phyloP scores from a whole-genome alignment of 2,797 vertebrate species.

The Sebastes vulpes region DNA sequence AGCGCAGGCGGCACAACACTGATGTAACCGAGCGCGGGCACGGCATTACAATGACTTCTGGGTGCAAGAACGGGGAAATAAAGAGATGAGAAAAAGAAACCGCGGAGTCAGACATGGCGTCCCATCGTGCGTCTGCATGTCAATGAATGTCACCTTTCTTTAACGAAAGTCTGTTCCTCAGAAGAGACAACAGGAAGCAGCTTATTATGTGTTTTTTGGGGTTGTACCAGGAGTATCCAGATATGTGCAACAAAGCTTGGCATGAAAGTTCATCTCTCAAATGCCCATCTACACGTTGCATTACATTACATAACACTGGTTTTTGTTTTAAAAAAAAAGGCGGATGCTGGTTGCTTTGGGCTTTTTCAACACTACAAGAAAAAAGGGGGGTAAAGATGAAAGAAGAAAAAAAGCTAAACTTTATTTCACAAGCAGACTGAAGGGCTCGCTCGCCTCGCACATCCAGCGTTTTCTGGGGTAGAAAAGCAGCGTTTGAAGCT shows the following conservation, averaged over 20 bases:
- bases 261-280: conserved; percentile 13
- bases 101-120: neutral
- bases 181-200: neutral
- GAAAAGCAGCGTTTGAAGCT: conserved; percentile 87
- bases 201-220: neutral
- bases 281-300: conserved; percentile 10
- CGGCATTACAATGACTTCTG: conserved; percentile 18
- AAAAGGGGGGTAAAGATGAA: conserved; percentile 42
- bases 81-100: conserved; percentile 23
- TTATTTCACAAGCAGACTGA: conserved; percentile 74
- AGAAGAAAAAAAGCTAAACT: conserved; percentile 61
- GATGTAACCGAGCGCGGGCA: conserved; percentile 23
- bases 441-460: conserved; percentile 63
- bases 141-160: conserved; percentile 12
- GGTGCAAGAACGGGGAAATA: neutral
- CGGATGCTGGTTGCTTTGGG: conserved; percentile 35
- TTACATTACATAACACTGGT: conserved; percentile 10
- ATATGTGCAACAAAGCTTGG: neutral
- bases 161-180: neutral
- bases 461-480: conserved; percentile 72
- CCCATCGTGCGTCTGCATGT: neutral
- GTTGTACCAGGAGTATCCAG: neutral
- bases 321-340: neutral
- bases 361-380: conserved; percentile 41
- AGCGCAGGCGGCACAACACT: conserved; percentile 13